These are phyloP conservation scores for Probosciger aterrimus DNA, from an alignment of 2,113 vertebrate genomes.

Conservation along the genomic window DNA sequence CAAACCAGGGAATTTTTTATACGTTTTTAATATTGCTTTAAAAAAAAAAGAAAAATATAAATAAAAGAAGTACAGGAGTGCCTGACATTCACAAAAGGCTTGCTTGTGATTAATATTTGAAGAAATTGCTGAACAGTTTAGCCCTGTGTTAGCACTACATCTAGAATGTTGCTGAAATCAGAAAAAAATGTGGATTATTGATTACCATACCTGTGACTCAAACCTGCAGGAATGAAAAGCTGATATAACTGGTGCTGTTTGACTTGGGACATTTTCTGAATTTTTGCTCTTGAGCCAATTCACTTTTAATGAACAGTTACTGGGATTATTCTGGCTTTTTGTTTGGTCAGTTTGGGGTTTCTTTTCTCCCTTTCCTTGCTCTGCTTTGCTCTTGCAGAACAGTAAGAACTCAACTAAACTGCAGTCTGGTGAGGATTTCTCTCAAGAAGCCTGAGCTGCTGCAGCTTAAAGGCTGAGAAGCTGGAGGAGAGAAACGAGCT, in stretches of 20 bases:
- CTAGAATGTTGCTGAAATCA: neutral
- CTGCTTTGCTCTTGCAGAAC: neutral
- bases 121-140: constrained; percentile 6
- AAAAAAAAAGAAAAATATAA: neutral
- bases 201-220: neutral
- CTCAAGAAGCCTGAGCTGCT: neutral
- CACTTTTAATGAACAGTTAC: neutral
- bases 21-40: neutral
- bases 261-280: neutral
- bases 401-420: neutral
- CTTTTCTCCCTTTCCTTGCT: neutral
- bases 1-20: neutral
- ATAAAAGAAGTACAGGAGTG: neutral
- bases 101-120: neutral
- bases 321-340: neutral
- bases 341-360: neutral
- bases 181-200: neutral
- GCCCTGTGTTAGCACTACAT: neutral
- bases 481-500: neutral
- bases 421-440: neutral
- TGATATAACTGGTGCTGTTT: neutral
- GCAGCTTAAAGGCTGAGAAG: neutral
- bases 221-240: neutral
- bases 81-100: neutral
- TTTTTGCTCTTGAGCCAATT: neutral